Conservation (phyloP, 1,140 invertebrate genomes). For the Pogonognathellus flavescens region DNA sequence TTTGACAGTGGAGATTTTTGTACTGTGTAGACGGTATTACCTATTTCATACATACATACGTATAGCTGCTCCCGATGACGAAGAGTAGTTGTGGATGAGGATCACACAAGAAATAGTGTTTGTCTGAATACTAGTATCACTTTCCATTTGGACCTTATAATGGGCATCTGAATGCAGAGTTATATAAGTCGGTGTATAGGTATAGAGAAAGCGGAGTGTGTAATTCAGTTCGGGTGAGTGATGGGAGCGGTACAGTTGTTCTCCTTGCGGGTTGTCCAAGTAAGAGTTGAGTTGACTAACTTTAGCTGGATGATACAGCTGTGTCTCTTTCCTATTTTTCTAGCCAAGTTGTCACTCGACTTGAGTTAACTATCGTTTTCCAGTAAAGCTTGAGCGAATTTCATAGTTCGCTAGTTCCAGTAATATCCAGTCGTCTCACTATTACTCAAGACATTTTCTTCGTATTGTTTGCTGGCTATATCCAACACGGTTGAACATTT, state of each 20-base stretch:
- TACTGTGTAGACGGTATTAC: too few relatives aligned
- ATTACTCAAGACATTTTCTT: not conserved
- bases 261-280: constrained; percentile 24
- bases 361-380: not conserved
- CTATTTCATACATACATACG: too few relatives aligned
- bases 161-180: not conserved
- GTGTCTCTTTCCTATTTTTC: constrained; percentile 3
- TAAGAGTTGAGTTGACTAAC: not conserved
- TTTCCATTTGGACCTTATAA: not conserved
- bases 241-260: constrained; percentile 20
- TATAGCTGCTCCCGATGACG: too few relatives aligned
- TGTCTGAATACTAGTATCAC: not conserved
- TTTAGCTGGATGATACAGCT: not conserved
- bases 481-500: not conserved
- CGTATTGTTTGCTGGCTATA: not conserved
- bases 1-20: too few relatives aligned
- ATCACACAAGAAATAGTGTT: too few relatives aligned
- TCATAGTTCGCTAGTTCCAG: not conserved
- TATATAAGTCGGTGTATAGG: not conserved
- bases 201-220: not conserved
- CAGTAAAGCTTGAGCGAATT: not conserved
- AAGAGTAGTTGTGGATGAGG: too few relatives aligned
- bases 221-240: constrained; percentile 23
- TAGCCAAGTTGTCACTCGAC: not conserved
- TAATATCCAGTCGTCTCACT: not conserved